Base-by-base conservation (phyloP, 2,888 invertebrate species). In the Chrysodeixis includens region DNA sequence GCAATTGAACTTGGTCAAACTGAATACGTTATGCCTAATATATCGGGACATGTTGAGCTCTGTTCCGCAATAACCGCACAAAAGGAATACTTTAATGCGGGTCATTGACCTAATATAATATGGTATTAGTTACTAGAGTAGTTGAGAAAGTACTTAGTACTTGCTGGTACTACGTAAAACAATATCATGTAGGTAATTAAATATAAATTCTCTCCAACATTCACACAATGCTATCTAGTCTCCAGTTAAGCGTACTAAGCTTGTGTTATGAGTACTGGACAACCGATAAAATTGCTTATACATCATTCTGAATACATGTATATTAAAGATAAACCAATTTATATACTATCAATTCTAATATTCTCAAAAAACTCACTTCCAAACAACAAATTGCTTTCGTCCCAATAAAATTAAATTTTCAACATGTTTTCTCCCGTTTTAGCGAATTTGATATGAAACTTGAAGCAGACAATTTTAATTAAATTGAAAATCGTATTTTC, bases 401-500 rank as follows among this genome's bases (percentile, higher is more conserved):
- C 46, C 0, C 46, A 62, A 55, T 64, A 54, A 68, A 68, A 66
- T 66, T 60, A 61, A 49, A 65, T 51, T 61, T 71, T 63, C 20
- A 61, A 66, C 52, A 51, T 40, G 26, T 71, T 57, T 60, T 57
- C 26, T 20, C 32, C 56, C 56, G 30, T 44, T 60, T 57, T 40
- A 53, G 46, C 14, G n/a, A 55, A 60, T 73, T 40, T 60, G 32
- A 53, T 49, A 61, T 22, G 16, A 32, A 63, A 72, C 22, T 35
- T 14, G 53, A 40, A 60, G 26, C 14, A 62, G 30, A 61, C 54
- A 35, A 58, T 58, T 71, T 72, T 56, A 72, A 67, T 72, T 61
- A 58, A 66, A 72, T 49, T 14, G 16, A 53, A 30, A 51, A 56
- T 63, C 30, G 18, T n/a, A 30, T 35, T 53, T 10, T 54, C 35